These are phyloP conservation scores for human (Homo sapiens) DNA, from an alignment of 2,113 vertebrate species.

Conservation along the genomic window DNA sequence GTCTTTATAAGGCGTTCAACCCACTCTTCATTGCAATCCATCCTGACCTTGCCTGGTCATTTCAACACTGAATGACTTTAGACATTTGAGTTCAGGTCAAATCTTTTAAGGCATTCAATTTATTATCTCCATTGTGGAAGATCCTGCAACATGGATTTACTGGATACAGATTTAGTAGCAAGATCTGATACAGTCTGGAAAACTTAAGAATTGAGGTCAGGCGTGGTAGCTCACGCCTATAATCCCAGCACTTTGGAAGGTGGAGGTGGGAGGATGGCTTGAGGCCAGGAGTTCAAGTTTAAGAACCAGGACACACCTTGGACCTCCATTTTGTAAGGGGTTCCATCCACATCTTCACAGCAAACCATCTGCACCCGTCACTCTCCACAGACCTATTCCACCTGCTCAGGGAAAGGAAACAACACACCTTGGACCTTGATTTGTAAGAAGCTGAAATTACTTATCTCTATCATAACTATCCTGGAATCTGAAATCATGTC, in stretches of 20 bases:
- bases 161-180: not conserved
- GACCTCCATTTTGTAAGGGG: not conserved
- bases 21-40: not conserved
- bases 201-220: not conserved
- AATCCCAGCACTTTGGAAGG: too few species aligned
- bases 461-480: not conserved
- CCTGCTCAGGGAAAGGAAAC: not conserved
- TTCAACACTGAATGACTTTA: not conserved
- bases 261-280: not conserved
- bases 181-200: not conserved
- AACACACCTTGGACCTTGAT: not conserved
- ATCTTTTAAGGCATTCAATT: not conserved
- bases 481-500: not conserved
- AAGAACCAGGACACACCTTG: not conserved
- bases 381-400: not conserved
- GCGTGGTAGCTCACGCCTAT: not conserved
- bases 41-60: not conserved
- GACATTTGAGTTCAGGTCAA: not conserved
- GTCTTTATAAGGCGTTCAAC: not conserved
- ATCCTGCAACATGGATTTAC: not conserved
- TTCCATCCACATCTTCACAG: not conserved
- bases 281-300: not conserved
- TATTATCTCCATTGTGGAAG: not conserved
- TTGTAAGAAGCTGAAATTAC: not conserved
- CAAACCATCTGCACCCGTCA: not conserved